Evolutionary conservation across 2,888 invertebrate genomes (phyloP).

Genomic region (Ichneumoninae sp.): DNA sequence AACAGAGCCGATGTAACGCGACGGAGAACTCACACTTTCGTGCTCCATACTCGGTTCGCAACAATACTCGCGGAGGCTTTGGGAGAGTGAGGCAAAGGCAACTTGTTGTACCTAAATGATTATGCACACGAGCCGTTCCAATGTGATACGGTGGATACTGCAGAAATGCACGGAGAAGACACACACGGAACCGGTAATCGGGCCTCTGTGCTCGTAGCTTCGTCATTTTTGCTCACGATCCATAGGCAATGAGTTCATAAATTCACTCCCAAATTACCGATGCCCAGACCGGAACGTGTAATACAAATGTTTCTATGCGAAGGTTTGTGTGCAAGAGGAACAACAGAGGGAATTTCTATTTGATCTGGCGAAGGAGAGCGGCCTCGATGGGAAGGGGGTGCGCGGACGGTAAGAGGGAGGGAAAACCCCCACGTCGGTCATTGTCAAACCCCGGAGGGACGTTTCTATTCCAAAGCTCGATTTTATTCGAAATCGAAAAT

Average conservation of each 20-base stretch:
- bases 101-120: slow-evolving; percentile 18
- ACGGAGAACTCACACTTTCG: background rate
- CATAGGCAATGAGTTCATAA: slow-evolving; percentile 8
- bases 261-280: slow-evolving; percentile 2
- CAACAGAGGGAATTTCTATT: slow-evolving; percentile 24
- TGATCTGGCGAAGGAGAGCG: slow-evolving; percentile 13
- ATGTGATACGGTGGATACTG: background rate
- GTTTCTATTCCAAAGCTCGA: slow-evolving; percentile 43
- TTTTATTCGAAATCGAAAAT: slow-evolving; percentile 58
- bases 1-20: slow-evolving; percentile 65
- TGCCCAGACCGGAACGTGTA: background rate
- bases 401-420: background rate
- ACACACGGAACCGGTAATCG: background rate
- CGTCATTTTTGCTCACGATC: slow-evolving; percentile 31
- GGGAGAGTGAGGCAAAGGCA: slow-evolving; percentile 14
- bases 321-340: background rate
- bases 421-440: slow-evolving; percentile 43
- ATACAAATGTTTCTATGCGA: background rate
- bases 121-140: slow-evolving; percentile 17
- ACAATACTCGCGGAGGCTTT: background rate
- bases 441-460: slow-evolving; percentile 52
- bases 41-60: slow-evolving; percentile 2
- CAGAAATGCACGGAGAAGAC: background rate
- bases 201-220: slow-evolving; percentile 1
- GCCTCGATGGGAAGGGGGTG: slow-evolving; percentile 2